Evolutionary conservation across 1,140 invertebrate genomes (phyloP).

Genomic region (Drosophila asahinai): DNA sequence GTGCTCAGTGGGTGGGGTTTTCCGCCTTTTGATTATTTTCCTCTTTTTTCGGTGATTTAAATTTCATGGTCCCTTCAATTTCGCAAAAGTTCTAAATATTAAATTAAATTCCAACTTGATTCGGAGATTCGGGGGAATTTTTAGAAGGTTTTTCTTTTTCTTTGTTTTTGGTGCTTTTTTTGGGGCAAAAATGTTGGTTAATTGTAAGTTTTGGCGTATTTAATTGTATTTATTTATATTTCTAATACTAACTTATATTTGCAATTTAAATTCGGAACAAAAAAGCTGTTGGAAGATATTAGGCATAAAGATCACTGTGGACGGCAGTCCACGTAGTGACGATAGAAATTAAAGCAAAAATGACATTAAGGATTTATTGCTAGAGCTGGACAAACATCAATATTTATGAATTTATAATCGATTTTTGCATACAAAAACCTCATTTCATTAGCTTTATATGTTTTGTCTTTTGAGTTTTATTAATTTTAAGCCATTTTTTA

Average conservation of each 20-base stretch:
- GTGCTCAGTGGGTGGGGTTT: slow-evolving; percentile 59
- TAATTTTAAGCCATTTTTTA: too few relatives aligned
- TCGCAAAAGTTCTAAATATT: slow-evolving; percentile 74
- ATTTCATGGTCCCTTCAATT: slow-evolving; percentile 81
- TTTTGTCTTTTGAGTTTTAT: too few relatives aligned
- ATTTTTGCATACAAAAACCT: too few relatives aligned
- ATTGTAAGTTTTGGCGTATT: not conserved
- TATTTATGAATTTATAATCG: too few relatives aligned
- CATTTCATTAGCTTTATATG: too few relatives aligned
- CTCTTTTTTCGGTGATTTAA: slow-evolving; percentile 69
- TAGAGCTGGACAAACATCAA: too few relatives aligned
- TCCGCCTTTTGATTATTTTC: slow-evolving; percentile 28
- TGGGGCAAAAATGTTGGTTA: not conserved
- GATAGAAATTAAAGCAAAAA: too few relatives aligned
- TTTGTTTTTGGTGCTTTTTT: not conserved
- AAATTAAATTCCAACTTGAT: slow-evolving; percentile 73
- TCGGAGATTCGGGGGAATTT: slow-evolving; percentile 1
- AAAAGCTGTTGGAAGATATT: too few relatives aligned
- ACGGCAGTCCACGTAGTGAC: too few relatives aligned
- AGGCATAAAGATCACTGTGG: too few relatives aligned
- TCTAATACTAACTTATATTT: not conserved
- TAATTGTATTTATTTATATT: not conserved
- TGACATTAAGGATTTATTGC: too few relatives aligned
- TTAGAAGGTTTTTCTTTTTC: slow-evolving; percentile 6
- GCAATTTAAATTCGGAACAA: too few relatives aligned